These are phyloP conservation scores for Epinephelus fuscoguttatus DNA, from an alignment of 2,113 vertebrate genomes.

Conservation along the genomic window DNA sequence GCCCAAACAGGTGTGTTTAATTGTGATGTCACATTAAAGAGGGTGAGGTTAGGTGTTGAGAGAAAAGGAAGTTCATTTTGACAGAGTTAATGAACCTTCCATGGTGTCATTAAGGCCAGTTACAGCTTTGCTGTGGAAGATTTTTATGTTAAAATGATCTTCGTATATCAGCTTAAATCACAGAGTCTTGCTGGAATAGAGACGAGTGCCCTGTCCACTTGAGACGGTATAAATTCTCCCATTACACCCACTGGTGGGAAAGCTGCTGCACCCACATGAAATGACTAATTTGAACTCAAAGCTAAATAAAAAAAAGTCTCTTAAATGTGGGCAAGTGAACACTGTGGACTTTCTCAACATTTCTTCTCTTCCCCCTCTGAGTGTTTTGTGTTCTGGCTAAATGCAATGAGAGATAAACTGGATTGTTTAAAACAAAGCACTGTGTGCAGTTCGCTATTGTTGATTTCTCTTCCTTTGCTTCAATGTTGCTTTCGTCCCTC, in stretches of 20 bases:
- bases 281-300: conserved; percentile 14
- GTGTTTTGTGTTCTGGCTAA: neutral
- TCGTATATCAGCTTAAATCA: neutral
- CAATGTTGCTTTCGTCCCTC: neutral
- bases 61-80: neutral
- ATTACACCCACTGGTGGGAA: neutral
- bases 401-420: neutral
- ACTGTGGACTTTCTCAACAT: neutral
- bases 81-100: neutral
- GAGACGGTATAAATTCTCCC: neutral
- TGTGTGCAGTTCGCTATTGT: neutral
- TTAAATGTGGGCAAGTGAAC: neutral
- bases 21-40: neutral
- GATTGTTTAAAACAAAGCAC: neutral
- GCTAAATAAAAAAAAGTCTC: neutral
- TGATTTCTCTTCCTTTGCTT: neutral
- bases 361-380: neutral
- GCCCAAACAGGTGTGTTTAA: conserved; percentile 90
- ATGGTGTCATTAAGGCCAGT: neutral
- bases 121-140: neutral
- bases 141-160: neutral
- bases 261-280: conserved; percentile 10
- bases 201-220: neutral
- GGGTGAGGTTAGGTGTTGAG: neutral
- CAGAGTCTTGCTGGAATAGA: neutral